Conservation (phyloP, 2,797 vertebrate genomes). For the Dermochelys coriacea region DNA sequence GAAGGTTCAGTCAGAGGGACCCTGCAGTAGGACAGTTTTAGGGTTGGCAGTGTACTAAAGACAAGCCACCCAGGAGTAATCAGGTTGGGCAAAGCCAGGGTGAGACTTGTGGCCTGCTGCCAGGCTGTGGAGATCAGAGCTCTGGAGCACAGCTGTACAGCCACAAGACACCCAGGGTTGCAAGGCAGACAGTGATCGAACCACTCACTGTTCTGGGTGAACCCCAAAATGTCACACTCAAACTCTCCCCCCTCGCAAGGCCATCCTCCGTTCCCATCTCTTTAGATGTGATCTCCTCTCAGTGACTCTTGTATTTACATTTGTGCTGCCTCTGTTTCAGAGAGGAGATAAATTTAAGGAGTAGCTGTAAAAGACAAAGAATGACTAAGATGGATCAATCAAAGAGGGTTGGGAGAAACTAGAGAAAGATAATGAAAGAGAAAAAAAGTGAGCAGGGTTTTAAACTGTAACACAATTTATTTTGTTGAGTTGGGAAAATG, state of each 20-base stretch:
- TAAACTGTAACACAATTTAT: not conserved
- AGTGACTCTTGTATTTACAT: not conserved
- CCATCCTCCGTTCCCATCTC: not conserved
- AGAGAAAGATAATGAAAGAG: not conserved
- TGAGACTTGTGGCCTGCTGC: not conserved
- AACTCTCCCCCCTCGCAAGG: fast-evolving
- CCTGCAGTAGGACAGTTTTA: not conserved
- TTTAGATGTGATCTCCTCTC: not conserved
- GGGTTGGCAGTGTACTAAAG: not conserved
- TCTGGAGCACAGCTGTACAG: not conserved
- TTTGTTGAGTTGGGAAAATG: not conserved
- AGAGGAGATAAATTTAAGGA: not conserved
- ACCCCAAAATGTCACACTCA: not conserved
- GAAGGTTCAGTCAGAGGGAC: too few relatives aligned
- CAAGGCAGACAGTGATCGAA: not conserved
- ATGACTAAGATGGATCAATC: not conserved
- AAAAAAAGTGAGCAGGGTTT: not conserved
- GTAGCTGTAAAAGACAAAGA: not conserved
- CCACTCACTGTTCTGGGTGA: not conserved
- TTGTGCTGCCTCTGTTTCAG: not conserved
- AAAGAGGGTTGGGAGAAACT: not conserved
- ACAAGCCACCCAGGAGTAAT: not conserved
- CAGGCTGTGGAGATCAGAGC: not conserved
- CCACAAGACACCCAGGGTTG: not conserved
- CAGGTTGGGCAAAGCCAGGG: not conserved